phyloP scores from a whole-genome alignment of 2,888 invertebrate species.

The Coelinius sp. region DNA sequence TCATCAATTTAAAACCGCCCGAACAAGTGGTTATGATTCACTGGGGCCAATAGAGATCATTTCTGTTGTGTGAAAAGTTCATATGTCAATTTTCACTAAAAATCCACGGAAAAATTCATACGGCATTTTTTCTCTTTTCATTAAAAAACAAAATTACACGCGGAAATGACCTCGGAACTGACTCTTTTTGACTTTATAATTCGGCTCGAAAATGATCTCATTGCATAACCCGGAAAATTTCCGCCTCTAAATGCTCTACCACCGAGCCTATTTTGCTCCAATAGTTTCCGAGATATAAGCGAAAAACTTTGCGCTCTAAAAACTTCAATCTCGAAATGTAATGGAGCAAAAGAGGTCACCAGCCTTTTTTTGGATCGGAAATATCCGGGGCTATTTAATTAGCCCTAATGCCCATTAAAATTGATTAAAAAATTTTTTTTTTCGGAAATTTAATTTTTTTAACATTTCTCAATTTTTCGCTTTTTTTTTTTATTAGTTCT shows the following conservation, averaged over 20 bases:
- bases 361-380: too few species aligned
- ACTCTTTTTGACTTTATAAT: too few species aligned
- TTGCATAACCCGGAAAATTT: not conserved
- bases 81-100: not conserved
- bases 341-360: not conserved
- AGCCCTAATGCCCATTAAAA: too few species aligned
- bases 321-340: not conserved
- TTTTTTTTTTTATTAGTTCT: too few species aligned
- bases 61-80: not conserved
- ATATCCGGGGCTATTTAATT: too few species aligned
- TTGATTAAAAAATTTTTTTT: too few species aligned
- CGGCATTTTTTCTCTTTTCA: not conserved
- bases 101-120: not conserved
- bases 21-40: not conserved
- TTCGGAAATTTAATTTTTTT: too few species aligned
- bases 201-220: not conserved
- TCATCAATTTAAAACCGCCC: not conserved
- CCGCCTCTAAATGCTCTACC: not conserved
- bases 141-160: not conserved
- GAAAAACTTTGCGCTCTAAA: not conserved
- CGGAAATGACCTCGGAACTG: not conserved
- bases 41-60: not conserved
- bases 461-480: too few species aligned
- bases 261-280: not conserved
- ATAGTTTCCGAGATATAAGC: not conserved